Evolutionary conservation across 2,888 invertebrate genomes (phyloP), one percentile per base, ranked within the genome.

Genomic region (Trichopoda pennipes): DNA sequence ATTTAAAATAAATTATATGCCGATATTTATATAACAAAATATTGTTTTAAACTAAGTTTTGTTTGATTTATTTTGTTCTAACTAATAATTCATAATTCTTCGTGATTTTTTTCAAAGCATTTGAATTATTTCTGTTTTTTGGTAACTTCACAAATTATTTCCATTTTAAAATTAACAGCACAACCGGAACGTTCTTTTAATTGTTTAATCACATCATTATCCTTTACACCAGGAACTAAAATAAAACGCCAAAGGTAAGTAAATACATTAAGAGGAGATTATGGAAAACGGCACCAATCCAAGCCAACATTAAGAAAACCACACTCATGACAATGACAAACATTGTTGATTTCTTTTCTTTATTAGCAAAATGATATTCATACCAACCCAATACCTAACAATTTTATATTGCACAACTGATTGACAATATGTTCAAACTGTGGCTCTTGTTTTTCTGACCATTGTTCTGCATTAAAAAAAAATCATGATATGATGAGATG

Each of bases 211-310:
- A 90, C 88, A 6, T 90, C 89, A 73, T 91, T 90, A 58, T 90
- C 88, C 56, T 89, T 87, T 14, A 91, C 85, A 3, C 91, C 91
- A 0, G 91, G 91, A 86, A 90, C 91, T 86, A 91, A 85, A 49
- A 86, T 86, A 12, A n/a, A n/a, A 89, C 63, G 14, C 85, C 42
- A 17, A 91, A 79, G 14, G 88, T 93, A 60, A 94, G 87, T 47
- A 96, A 87, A 88, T 97, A 98, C 83, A 95, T 93, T 70, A 98
- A 92, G 83, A 97, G 93, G 73, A 96, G 92, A 90, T 98, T 98
- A 91, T 97, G 95, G 79, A 98, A 93, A 7, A 94, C 92, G 80
- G 95, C 95, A 42, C 98, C 96, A 88, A 98, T 92, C 96, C 96
- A 97, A 66, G 96, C 95, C 85, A 96, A 90, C 53, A 93, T 87